A percentile compares a stretch with the other conserved stretches of the same genome.
These are phyloP conservation scores for Microctonus brassicae DNA, from an alignment of 2,888 invertebrate species.

Conservation along the genomic window DNA sequence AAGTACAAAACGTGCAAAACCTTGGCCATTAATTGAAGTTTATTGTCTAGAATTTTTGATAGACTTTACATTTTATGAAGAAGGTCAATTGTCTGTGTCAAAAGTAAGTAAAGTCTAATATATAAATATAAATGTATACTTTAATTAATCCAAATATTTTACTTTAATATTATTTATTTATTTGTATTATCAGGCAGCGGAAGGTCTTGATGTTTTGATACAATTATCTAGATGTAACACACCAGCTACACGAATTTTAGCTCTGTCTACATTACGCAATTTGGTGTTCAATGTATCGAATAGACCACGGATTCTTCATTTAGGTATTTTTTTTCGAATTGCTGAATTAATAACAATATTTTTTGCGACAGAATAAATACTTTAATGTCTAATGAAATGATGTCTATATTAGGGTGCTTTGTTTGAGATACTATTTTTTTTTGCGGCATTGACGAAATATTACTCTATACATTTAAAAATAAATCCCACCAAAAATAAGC, in stretches of 20 bases:
- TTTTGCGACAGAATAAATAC: background rate
- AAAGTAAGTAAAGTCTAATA: constrained; percentile 62
- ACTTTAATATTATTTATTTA: background rate
- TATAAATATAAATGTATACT: background rate
- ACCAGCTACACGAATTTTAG: constrained; percentile 61
- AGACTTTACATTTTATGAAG: constrained; percentile 71
- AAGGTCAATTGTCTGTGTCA: constrained; percentile 72
- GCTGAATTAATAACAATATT: background rate
- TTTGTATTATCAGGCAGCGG: constrained; percentile 54
- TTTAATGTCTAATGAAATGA: background rate
- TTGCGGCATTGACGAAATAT: no score
- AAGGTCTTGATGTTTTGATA: constrained; percentile 64
- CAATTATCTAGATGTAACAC: constrained; percentile 60
- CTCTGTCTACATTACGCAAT: constrained; percentile 73
- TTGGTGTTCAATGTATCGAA: constrained; percentile 73
- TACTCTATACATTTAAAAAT: no score
- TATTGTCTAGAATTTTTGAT: constrained; percentile 72
- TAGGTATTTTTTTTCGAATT: no score
- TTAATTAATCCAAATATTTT: background rate
- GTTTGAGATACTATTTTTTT: no score
- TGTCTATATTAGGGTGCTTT: no score
- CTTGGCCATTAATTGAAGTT: constrained; percentile 72
- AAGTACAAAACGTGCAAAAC: constrained; percentile 71
- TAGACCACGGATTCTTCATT: constrained; percentile 71
- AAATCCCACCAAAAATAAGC: no score